Base-by-base conservation (phyloP, 2,113 vertebrate genomes). In the Channa maculata region DNA sequence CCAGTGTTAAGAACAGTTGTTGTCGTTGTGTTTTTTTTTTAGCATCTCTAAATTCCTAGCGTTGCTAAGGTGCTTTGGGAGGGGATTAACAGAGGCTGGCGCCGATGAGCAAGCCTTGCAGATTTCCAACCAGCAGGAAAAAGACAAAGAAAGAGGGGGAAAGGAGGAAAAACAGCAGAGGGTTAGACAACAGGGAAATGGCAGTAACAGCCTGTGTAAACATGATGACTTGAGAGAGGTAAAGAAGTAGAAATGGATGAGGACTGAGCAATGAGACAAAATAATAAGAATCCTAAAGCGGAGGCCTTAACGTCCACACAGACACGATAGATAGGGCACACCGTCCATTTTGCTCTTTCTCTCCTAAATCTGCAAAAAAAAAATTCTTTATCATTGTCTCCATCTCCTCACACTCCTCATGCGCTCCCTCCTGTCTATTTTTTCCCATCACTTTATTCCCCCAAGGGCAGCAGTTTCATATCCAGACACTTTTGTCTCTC, bases 51-150 rank as follows among this genome's bases (percentile, higher is more conserved):
- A 92, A 92, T 92, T 92, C 85, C 88, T 84, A 92, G 92, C 90
- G 89, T 94, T 93, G 91, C 91, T 93, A 93, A 94, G 91, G 91
- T 93, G 91, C 91, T 94, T 94, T 94, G 91, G 89, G 89, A 89
- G 83, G 82, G 91, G 92, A 93, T 93, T 94, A 94, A 88, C 91
- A 89, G 82, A 83, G 84, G 91, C 92, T 94, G 93, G 93, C 92
- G 80, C 84, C 87, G 91, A 94, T 91, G 92, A 94, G 92, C 89
- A 91, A 91, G 89, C 84, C 91, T 91, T 55, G 83, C 91, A 92
- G 86, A 93, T 93, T 92, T 91, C 88, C 89, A 78, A 89, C 86
- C 86, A 72, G 86, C 83, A 86, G 76, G 62, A 81, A 86, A 90
- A 89, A 83, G 85, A 92, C 85, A 91, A 91, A 90, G 89, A 90